Evolutionary conservation across 2,888 invertebrate genomes (phyloP).

Genomic region (Campopleginae sp.): DNA sequence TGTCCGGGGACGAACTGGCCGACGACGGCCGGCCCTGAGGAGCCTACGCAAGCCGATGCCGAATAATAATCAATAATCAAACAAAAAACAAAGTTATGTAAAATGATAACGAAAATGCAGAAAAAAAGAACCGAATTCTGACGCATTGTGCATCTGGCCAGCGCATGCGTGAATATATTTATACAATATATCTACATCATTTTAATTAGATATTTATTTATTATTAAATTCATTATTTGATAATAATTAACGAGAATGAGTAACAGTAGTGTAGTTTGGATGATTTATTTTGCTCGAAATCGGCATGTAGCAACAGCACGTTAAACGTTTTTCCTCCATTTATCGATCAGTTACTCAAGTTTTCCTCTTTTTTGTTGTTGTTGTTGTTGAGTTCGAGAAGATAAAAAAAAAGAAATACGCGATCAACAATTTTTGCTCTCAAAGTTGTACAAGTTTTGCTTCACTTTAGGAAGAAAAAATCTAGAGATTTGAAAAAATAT

Average conservation of each 20-base stretch:
- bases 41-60: conserved; percentile 78
- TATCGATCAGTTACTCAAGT: not conserved
- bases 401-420: not conserved
- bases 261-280: conserved; percentile 56
- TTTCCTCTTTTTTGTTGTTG: not conserved
- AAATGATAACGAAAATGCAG: conserved; percentile 60
- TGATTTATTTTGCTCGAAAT: conserved; percentile 61
- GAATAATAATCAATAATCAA: conserved; percentile 66
- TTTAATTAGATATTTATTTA: conserved; percentile 49
- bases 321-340: conserved; percentile 25
- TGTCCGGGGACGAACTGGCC: conserved; percentile 84
- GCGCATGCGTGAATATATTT: conserved; percentile 80
- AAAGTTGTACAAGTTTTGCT: not conserved
- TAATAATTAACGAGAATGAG: conserved; percentile 36
- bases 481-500: not conserved
- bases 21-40: conserved; percentile 83
- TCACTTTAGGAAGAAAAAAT: not conserved
- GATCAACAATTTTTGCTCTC: not conserved
- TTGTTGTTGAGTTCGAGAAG: not conserved
- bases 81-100: conserved; percentile 36
- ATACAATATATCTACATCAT: conserved; percentile 53
- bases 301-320: conserved; percentile 68
- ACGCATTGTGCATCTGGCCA: conserved; percentile 85
- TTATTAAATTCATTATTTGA: conserved; percentile 42
- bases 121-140: conserved; percentile 82